These are phyloP conservation scores for Epiblema foenella DNA, from an alignment of 2,888 invertebrate species.

Conservation along the genomic window DNA sequence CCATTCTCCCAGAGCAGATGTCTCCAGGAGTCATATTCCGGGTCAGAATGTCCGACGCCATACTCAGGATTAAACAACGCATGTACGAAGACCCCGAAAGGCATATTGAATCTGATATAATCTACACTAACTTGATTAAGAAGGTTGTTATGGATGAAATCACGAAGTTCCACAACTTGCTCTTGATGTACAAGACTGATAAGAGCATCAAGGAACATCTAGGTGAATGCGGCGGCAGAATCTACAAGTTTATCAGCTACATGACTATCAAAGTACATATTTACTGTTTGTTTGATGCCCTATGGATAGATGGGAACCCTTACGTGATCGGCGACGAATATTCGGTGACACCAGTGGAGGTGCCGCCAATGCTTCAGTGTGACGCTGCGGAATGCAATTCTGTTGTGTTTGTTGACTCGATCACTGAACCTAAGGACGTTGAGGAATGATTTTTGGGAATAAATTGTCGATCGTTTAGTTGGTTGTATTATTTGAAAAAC, in stretches of 20 bases:
- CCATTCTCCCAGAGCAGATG: slow-evolving; percentile 77
- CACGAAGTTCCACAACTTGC: slow-evolving; percentile 75
- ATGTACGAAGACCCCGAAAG: slow-evolving; percentile 80
- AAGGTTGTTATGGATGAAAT: slow-evolving; percentile 80
- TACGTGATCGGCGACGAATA: slow-evolving; percentile 81
- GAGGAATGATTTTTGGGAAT: slow-evolving; percentile 61
- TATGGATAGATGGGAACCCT: slow-evolving; percentile 80
- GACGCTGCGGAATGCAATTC: slow-evolving; percentile 79
- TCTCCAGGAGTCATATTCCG: slow-evolving; percentile 79
- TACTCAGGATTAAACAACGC: slow-evolving; percentile 74
- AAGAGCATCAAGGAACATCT: slow-evolving; percentile 78
- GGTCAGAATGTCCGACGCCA: slow-evolving; percentile 79
- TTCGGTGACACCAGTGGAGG: slow-evolving; percentile 76
- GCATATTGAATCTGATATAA: slow-evolving; percentile 79
- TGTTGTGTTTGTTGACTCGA: slow-evolving; percentile 76
- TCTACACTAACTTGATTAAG: slow-evolving; percentile 77
- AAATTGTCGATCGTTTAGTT: slow-evolving; percentile 8
- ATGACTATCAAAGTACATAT: slow-evolving; percentile 81
- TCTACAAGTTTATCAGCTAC: slow-evolving; percentile 79
- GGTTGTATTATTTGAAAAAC: slow-evolving; percentile 7
- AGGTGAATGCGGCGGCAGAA: slow-evolving; percentile 77
- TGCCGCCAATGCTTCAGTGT: slow-evolving; percentile 77
- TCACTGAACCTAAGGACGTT: slow-evolving; percentile 76
- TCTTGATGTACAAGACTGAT: slow-evolving; percentile 79
- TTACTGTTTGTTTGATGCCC: slow-evolving; percentile 76